Conservation (phyloP, 2,888 invertebrate species). For the Synanthedon tipuliformis region DNA sequence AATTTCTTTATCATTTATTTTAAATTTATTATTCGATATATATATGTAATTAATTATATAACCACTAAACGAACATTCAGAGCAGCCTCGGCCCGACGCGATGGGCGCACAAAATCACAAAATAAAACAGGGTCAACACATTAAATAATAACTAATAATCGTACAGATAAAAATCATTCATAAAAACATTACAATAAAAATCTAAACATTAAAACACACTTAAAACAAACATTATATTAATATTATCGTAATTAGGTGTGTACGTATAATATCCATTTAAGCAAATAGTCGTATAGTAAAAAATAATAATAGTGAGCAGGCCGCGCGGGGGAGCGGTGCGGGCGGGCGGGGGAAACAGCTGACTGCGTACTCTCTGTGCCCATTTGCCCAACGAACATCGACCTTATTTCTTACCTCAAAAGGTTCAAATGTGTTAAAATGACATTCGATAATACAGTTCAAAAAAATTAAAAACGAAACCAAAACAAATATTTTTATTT, state of each 20-base stretch:
- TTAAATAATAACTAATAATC: slow-evolving; percentile 71
- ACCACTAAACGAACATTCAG: slow-evolving; percentile 60
- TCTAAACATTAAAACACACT: slow-evolving; percentile 71
- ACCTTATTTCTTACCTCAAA: too few relatives aligned
- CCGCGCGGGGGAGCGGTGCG: slow-evolving; percentile 47
- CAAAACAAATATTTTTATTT: too few relatives aligned
- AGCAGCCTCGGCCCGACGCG: slow-evolving; percentile 56
- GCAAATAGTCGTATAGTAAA: slow-evolving; percentile 68
- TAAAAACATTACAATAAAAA: slow-evolving; percentile 72
- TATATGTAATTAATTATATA: slow-evolving; percentile 14
- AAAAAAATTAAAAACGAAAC: too few relatives aligned
- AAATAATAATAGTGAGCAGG: slow-evolving; percentile 60
- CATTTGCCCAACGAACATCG: too few relatives aligned
- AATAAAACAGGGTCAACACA: slow-evolving; percentile 67
- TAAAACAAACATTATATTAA: slow-evolving; percentile 72
- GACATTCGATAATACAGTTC: too few relatives aligned
- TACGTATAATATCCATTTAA: slow-evolving; percentile 68
- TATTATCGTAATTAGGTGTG: slow-evolving; percentile 69
- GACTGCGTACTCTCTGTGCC: background rate
- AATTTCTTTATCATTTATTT: slow-evolving; percentile 59
- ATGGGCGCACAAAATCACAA: slow-evolving; percentile 62
- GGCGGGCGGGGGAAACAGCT: slow-evolving; percentile 19
- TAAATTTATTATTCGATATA: slow-evolving; percentile 60
- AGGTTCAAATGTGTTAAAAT: too few relatives aligned
- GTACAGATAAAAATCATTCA: slow-evolving; percentile 71